Evolutionary conservation across 2,797 vertebrate species (phyloP).

Genomic region (Australoheros facetus): DNA sequence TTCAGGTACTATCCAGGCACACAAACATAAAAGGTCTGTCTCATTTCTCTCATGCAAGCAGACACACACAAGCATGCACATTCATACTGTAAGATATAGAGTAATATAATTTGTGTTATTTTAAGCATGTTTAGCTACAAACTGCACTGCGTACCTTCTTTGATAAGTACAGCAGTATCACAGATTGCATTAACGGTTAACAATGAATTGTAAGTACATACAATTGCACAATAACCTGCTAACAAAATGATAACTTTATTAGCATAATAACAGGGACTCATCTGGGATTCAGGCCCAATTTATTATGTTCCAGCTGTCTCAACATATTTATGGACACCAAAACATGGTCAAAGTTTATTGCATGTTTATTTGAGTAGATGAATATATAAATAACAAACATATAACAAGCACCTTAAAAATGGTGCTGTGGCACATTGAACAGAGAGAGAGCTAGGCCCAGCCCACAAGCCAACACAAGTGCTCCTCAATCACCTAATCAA

Average conservation of each 20-base stretch:
- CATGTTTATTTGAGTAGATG: neutral
- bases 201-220: neutral
- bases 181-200: neutral
- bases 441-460: neutral
- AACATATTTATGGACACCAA: constrained; percentile 6
- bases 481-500: neutral
- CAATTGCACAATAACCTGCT: neutral
- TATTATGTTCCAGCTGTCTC: neutral
- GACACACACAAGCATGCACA: neutral
- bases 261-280: neutral
- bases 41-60: constrained; percentile 2
- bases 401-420: neutral
- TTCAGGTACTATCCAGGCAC: neutral
- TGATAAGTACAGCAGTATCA: neutral
- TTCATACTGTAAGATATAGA: neutral
- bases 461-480: neutral
- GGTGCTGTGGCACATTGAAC: neutral
- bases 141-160: neutral
- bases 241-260: neutral
- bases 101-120: neutral
- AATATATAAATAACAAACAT: neutral
- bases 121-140: neutral
- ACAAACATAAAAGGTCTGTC: constrained; percentile 1
- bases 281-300: neutral
- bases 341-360: neutral